These are phyloP conservation scores for Habropoda laboriosa DNA, from an alignment of 1,140 invertebrate species.

Conservation along the genomic window DNA sequence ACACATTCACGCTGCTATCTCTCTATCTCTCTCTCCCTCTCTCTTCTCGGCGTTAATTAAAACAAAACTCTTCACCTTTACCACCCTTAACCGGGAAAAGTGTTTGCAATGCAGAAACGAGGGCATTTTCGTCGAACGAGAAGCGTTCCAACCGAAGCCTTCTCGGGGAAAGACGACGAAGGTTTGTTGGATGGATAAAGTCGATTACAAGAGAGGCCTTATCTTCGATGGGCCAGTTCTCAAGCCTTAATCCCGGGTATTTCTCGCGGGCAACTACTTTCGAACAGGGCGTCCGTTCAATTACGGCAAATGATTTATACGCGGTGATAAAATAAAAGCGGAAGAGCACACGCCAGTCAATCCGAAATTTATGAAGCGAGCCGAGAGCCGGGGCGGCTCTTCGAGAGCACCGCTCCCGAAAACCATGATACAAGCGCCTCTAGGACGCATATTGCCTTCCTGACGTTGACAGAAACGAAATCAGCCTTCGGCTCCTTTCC, in stretches of 20 bases:
- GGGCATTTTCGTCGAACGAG: not conserved
- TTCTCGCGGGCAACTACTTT: not conserved
- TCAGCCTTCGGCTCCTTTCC: conserved; percentile 5
- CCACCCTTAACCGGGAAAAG: not conserved
- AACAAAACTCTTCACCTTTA: too few species aligned
- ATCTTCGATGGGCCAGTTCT: not conserved
- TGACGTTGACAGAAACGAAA: conserved; percentile 31
- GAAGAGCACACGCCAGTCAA: not conserved
- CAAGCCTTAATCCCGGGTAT: not conserved
- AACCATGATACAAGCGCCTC: not conserved
- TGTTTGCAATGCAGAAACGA: not conserved
- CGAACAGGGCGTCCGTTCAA: not conserved
- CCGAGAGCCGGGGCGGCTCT: not conserved
- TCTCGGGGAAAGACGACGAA: too few species aligned
- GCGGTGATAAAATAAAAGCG: conserved; percentile 15
- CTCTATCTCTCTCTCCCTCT: too few species aligned
- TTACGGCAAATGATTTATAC: conserved; percentile 15
- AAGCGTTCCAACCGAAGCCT: too few species aligned
- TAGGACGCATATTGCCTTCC: conserved; percentile 14
- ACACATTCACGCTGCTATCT: too few species aligned
- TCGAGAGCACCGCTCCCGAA: not conserved
- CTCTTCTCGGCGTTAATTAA: not conserved
- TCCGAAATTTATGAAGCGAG: conserved; percentile 41
- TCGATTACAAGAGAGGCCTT: too few species aligned
- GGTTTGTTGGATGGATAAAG: too few species aligned